Conservation (phyloP, 2,888 invertebrate genomes). For the Helobdella robusta region DNA sequence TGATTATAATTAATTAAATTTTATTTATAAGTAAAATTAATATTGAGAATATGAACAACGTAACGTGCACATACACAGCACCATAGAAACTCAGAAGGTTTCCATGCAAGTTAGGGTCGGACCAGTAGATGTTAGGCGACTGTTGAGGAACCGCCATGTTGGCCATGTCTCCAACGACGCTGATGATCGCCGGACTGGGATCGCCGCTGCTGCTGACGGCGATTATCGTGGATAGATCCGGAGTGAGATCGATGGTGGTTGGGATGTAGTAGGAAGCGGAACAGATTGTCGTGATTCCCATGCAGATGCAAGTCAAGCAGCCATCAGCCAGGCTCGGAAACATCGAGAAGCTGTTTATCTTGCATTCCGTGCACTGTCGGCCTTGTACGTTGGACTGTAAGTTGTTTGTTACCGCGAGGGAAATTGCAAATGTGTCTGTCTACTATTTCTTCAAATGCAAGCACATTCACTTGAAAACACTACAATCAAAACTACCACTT, state of each 20-base stretch:
- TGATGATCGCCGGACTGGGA: neutral
- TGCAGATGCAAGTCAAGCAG: conserved; percentile 36
- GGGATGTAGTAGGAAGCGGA: conserved; percentile 24
- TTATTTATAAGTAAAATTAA: neutral
- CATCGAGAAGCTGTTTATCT: conserved; percentile 31
- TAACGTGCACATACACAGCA: neutral
- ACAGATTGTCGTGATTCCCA: conserved; percentile 35
- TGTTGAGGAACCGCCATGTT: conserved; percentile 20
- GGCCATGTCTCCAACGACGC: no score
- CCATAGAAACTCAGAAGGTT: conserved; percentile 35
- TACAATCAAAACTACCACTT: neutral
- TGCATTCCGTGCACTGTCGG: conserved; percentile 33
- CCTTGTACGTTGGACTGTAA: conserved; percentile 33
- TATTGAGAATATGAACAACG: neutral
- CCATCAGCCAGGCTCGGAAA: conserved; percentile 30
- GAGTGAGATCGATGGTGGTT: neutral
- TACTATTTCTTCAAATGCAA: no score
- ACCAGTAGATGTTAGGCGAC: conserved; percentile 29
- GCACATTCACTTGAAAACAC: conserved; percentile 5
- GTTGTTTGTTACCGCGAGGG: neutral
- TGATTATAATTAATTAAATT: neutral
- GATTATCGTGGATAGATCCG: conserved; percentile 7
- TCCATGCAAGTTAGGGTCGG: conserved; percentile 24
- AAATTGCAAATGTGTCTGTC: no score
- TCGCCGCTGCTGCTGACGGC: conserved; percentile 2